Evolutionary conservation across 2,888 invertebrate species (phyloP).

Genomic region (Hermaeophaga mercurialis): DNA sequence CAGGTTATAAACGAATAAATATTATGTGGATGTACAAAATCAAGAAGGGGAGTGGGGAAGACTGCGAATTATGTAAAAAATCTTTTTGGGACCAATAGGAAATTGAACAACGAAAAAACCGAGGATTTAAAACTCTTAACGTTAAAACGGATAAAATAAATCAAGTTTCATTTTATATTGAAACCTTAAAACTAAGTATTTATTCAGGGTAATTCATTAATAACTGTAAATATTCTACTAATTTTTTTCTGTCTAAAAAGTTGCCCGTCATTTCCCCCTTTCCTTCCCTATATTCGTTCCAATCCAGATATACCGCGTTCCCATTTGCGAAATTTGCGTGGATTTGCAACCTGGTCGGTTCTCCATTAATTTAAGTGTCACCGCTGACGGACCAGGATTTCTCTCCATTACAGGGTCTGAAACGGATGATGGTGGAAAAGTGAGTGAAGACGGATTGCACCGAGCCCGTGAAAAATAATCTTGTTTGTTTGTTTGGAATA

Average conservation of each 20-base stretch:
- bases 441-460: slow-evolving; percentile 29
- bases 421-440: slow-evolving; percentile 29
- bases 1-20: too few species aligned
- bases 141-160: too few species aligned
- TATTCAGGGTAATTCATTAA: too few species aligned
- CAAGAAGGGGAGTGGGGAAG: too few species aligned
- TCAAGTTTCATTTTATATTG: too few species aligned
- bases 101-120: too few species aligned
- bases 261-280: too few species aligned
- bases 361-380: slow-evolving; percentile 45
- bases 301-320: background rate
- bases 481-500: slow-evolving; percentile 14
- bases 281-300: background rate
- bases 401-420: slow-evolving; percentile 35
- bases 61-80: too few species aligned
- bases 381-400: slow-evolving; percentile 42
- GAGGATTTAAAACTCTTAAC: too few species aligned
- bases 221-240: background rate
- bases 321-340: slow-evolving; percentile 42
- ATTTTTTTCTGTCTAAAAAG: background rate
- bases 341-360: slow-evolving; percentile 42
- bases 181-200: too few species aligned
- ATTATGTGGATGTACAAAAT: too few species aligned
- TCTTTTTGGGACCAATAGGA: too few species aligned
- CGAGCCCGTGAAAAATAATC: slow-evolving; percentile 15